Base-by-base conservation (phyloP, 2,113 vertebrate species). In the Corvus hawaiiensis region DNA sequence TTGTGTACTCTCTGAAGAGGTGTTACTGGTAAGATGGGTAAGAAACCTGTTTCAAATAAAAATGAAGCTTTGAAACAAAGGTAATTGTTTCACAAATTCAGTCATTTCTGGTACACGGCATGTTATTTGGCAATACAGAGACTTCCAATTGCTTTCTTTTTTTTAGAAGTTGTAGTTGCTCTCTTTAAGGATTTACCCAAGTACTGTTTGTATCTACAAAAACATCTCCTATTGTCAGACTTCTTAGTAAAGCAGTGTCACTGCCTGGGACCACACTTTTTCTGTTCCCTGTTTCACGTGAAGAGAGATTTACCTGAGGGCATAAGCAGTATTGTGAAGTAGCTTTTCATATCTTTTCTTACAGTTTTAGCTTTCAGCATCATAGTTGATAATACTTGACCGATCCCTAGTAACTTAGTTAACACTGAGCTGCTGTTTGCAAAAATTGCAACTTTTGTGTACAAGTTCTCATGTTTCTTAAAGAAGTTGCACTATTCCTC, bases 1-100 rank as follows among this genome's bases (percentile, higher is more conserved):
- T 37, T 8, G 13, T 64, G 39, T 48, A 55, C 19, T 74, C 15
- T 78, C 56, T 81, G 51, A 82, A 46, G 54, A 94, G 78, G 78
- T 91, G 51, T 63, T 87, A 61, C 16, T 73, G 35, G 51, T 73
- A 76, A 89, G 54, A 87, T 39, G 35, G 23, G 24, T 43, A 66
- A 76, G 63, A 81, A 91, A 66, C 35, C 32, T 35, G 15, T 73
- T 91, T 86, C 33, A 69, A 69, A 87, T 76, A 41, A 94, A 94
- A 92, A 74, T 20, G 46, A 59, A 88, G 81, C 87, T 94, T 90
- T 91, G 76, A 91, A 91, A 85, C 56, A 84, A 91, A 96, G 58
- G 67, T 79, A 87, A 79, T 72, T 87, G 59, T 64, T 91, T 46
- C 27, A 78, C 56, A 92, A 52, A 74, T 67, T 82, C 89, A 78